A percentile compares a stretch with the other conserved stretches of the same genome.
phyloP scores from a whole-genome alignment of 1,140 invertebrate genomes.

The Drosophila sucinea region DNA sequence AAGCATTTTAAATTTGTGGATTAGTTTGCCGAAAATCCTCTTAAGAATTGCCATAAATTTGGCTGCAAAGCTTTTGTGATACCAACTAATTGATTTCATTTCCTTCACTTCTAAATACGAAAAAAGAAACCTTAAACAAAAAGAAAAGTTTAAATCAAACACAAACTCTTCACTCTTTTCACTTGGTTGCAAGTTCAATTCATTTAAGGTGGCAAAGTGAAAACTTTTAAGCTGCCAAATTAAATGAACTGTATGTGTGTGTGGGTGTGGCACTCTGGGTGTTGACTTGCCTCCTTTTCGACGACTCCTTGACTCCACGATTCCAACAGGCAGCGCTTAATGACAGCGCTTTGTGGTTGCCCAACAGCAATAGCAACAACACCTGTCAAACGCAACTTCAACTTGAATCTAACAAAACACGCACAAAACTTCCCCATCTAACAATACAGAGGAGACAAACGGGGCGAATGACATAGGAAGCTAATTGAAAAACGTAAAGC shows the following conservation, averaged over 20 bases:
- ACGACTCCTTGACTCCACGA: background rate
- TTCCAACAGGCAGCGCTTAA: constrained; percentile 14
- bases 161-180: constrained; percentile 11
- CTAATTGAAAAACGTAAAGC: constrained; percentile 66
- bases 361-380: constrained; percentile 14
- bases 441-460: background rate
- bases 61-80: constrained; percentile 2
- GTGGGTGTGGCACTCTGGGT: background rate
- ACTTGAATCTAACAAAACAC: constrained; percentile 20
- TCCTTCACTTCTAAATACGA: constrained; percentile 19
- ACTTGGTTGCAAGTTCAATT: constrained; percentile 40
- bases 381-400: constrained; percentile 60
- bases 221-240: constrained; percentile 63
- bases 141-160: constrained; percentile 12
- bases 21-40: constrained; percentile 14
- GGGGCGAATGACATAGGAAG: constrained; percentile 17
- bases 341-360: constrained; percentile 21
- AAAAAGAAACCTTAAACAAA: constrained; percentile 10
- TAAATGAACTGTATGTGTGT: constrained; percentile 48
- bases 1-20: constrained; percentile 7
- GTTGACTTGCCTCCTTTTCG: constrained; percentile 1
- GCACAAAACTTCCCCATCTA: constrained; percentile 11
- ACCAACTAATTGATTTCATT: constrained; percentile 56
- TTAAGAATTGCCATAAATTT: constrained; percentile 45
- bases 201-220: constrained; percentile 48